Evolutionary conservation across 2,113 vertebrate species (phyloP).

Genomic region (Thermophis baileyi): DNA sequence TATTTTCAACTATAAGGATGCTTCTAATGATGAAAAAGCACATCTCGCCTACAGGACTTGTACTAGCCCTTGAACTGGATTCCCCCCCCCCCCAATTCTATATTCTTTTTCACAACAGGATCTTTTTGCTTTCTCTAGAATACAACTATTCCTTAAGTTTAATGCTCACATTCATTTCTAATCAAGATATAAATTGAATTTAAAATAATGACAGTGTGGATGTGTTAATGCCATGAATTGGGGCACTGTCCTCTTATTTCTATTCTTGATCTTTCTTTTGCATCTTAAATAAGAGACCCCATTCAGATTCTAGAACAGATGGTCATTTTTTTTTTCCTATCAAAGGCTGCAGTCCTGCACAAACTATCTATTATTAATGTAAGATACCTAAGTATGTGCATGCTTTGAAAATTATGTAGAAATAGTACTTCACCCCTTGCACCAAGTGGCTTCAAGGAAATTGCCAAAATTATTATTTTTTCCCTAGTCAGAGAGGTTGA

Average conservation of each 20-base stretch:
- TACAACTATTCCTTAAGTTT: constrained; percentile 33
- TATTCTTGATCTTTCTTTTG: background rate
- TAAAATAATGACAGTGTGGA: background rate
- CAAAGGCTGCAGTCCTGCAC: background rate
- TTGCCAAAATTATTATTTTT: background rate
- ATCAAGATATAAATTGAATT: constrained; percentile 46
- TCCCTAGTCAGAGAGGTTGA: background rate
- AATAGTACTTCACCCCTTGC: background rate
- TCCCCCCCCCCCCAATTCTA: background rate
- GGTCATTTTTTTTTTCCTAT: background rate
- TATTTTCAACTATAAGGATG: background rate
- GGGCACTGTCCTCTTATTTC: background rate
- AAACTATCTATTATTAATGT: background rate
- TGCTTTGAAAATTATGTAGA: background rate
- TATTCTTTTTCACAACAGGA: constrained; percentile 17
- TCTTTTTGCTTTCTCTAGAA: constrained; percentile 35
- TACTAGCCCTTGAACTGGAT: constrained; percentile 23
- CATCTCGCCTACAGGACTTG: background rate
- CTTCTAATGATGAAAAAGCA: background rate
- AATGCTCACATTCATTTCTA: constrained; percentile 43
- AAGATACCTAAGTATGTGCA: background rate
- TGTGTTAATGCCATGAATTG: background rate
- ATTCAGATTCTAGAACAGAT: constrained; percentile 52
- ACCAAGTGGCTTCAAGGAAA: background rate
- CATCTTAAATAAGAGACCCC: constrained; percentile 37